These are phyloP conservation scores for Spodoptera littoralis DNA, from an alignment of 2,888 invertebrate species.

Conservation along the genomic window DNA sequence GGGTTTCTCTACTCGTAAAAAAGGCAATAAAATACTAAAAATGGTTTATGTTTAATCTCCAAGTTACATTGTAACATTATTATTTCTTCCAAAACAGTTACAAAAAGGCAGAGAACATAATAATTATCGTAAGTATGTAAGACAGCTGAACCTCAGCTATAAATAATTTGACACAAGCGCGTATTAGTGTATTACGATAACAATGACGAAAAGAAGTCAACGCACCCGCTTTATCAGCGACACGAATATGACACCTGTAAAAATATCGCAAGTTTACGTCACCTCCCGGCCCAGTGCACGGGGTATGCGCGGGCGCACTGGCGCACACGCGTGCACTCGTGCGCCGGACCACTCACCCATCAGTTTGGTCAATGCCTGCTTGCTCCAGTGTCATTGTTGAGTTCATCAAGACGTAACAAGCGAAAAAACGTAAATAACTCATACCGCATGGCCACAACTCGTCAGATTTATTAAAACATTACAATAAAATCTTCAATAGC, in stretches of 20 bases:
- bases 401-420: conserved; percentile 3
- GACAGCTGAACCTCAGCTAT: conserved; percentile 4
- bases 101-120: too few relatives aligned
- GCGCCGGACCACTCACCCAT: conserved; percentile 38
- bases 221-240: conserved; percentile 63
- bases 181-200: conserved; percentile 56
- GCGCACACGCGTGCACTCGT: conserved; percentile 21
- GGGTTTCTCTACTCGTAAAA: not conserved
- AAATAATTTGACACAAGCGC: conserved; percentile 14
- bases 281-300: conserved; percentile 15
- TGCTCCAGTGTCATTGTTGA: conserved; percentile 9
- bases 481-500: too few relatives aligned
- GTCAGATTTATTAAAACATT: too few relatives aligned
- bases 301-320: conserved; percentile 1
- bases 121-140: too few relatives aligned
- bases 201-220: conserved; percentile 59
- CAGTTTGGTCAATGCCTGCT: conserved; percentile 14
- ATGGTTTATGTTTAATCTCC: too few relatives aligned
- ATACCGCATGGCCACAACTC: too few relatives aligned
- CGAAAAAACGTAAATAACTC: too few relatives aligned
- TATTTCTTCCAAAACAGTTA: too few relatives aligned
- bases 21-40: not conserved
- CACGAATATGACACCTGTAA: conserved; percentile 68
- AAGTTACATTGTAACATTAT: not conserved
- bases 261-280: conserved; percentile 57